These are phyloP conservation scores for Drosophila bocki DNA, from an alignment of 1,140 invertebrate species.

Conservation along the genomic window DNA sequence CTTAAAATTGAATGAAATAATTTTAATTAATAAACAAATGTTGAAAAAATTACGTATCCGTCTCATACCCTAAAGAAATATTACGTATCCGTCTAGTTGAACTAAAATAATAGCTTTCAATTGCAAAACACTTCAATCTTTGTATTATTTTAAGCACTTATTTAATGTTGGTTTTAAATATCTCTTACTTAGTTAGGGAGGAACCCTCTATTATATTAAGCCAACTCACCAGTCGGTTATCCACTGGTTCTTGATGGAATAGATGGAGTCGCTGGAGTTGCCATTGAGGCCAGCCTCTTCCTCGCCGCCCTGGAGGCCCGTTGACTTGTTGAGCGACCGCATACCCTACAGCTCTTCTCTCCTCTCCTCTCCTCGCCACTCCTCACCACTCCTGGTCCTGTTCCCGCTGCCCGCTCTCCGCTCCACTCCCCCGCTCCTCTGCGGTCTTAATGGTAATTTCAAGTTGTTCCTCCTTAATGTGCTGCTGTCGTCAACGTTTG, in stretches of 20 bases:
- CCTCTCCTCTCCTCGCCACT: neutral
- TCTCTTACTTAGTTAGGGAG: neutral
- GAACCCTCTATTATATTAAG: neutral
- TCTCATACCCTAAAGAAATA: neutral
- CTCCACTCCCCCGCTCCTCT: slow-evolving; percentile 11
- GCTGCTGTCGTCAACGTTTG: slow-evolving; percentile 31
- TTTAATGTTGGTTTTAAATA: neutral
- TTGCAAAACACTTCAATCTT: neutral
- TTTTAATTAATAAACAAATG: neutral
- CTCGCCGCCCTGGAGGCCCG: slow-evolving; percentile 84
- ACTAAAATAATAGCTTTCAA: neutral
- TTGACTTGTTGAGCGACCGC: slow-evolving; percentile 89
- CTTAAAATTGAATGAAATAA: neutral
- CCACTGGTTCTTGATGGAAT: slow-evolving; percentile 88
- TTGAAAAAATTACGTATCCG: neutral
- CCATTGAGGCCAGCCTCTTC: slow-evolving; percentile 57
- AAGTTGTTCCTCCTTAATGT: slow-evolving; percentile 55
- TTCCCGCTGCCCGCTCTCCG: neutral
- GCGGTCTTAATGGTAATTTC: slow-evolving; percentile 55
- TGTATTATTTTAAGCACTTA: neutral
- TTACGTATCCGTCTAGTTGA: slow-evolving; percentile 7
- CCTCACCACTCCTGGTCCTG: slow-evolving; percentile 4
- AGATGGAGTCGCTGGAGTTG: slow-evolving; percentile 88
- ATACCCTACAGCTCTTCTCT: slow-evolving; percentile 79
- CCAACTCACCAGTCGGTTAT: slow-evolving; percentile 89